A percentile compares a stretch with the other conserved stretches of the same genome.
These are phyloP conservation scores for Lamellibrachia luymesi DNA, from an alignment of 1,140 invertebrate species.

Conservation along the genomic window DNA sequence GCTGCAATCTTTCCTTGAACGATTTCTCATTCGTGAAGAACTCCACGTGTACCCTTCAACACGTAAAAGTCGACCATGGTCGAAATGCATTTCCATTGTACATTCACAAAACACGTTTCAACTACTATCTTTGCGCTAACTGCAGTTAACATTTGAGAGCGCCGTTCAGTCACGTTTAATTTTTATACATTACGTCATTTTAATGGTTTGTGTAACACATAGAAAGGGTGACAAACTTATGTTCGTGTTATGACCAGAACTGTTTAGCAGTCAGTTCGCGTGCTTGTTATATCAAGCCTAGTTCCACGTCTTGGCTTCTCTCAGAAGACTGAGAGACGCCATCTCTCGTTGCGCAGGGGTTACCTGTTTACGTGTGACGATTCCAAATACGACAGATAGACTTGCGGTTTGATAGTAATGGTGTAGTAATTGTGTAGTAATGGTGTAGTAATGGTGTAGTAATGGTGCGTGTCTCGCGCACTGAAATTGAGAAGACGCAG, in stretches of 20 bases:
- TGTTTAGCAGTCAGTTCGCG: background rate
- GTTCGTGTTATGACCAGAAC: background rate
- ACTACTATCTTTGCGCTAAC: background rate
- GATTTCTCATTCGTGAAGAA: constrained; percentile 99
- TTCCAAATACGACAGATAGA: background rate
- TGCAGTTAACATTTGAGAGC: too few relatives aligned
- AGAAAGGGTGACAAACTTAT: background rate
- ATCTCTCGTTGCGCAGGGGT: background rate
- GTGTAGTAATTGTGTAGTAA: background rate
- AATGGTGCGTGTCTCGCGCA: too few relatives aligned
- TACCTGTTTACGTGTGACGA: background rate
- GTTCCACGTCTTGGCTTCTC: too few relatives aligned
- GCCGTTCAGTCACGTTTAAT: too few relatives aligned
- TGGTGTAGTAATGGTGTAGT: too few relatives aligned
- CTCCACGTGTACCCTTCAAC: constrained; percentile 91
- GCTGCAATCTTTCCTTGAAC: constrained; percentile 94
- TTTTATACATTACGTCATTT: background rate
- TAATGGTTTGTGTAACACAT: background rate
- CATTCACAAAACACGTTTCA: too few relatives aligned
- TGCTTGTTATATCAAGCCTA: too few relatives aligned
- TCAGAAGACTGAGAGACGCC: background rate
- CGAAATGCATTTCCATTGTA: background rate
- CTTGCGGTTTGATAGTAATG: background rate
- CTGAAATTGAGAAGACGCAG: too few relatives aligned
- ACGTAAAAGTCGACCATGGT: constrained; percentile 2